Conservation (phyloP, 2,113 vertebrate genomes). For the Bubo bubo region DNA sequence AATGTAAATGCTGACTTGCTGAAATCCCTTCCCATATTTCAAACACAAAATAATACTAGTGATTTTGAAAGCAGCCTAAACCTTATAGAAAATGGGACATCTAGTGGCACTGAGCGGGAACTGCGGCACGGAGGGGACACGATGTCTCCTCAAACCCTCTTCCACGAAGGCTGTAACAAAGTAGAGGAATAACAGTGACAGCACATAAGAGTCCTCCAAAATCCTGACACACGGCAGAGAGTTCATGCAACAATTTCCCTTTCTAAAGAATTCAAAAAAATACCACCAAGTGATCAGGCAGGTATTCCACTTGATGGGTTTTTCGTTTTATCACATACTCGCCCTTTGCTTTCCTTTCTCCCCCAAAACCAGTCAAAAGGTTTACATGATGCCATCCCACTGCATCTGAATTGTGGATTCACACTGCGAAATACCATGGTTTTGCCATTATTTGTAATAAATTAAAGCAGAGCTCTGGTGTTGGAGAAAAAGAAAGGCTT, state of each 20-base stretch:
- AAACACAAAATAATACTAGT: rapidly evolving
- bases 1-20: not conserved
- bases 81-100: not conserved
- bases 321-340: not conserved
- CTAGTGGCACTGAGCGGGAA: not conserved
- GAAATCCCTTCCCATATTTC: not conserved
- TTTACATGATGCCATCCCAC: not conserved
- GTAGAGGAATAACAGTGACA: rapidly evolving
- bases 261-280: not conserved
- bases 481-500: not conserved
- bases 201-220: not conserved
- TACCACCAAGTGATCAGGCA: not conserved
- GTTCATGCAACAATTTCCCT: not conserved
- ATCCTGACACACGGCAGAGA: not conserved
- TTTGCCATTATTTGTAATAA: not conserved
- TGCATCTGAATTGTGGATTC: not conserved
- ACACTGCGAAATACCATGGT: not conserved
- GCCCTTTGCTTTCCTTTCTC: not conserved
- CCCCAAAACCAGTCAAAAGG: not conserved
- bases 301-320: not conserved
- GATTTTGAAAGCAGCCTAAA: not conserved
- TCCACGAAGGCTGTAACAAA: not conserved
- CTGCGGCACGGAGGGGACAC: not conserved
- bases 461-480: not conserved
- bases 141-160: not conserved